Base-by-base conservation (phyloP, 2,797 vertebrate species). In the Lagothrix lagotricha region DNA sequence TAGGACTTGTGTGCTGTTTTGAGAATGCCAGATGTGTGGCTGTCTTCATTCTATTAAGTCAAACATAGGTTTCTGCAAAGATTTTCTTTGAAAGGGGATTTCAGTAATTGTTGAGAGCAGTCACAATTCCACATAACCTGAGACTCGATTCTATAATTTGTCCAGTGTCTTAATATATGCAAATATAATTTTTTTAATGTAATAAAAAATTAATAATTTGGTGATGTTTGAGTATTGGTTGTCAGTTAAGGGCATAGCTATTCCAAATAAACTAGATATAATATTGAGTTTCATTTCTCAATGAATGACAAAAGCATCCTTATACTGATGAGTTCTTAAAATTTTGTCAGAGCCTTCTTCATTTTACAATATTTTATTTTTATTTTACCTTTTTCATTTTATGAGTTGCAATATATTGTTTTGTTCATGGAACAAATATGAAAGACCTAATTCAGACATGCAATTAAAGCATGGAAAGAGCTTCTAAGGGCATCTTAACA, bases 81-180 rank as follows among this genome's bases (percentile, higher is more conserved):
- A 41, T 89, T 92, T 92, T 80, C 86, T 46, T 81, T 72, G n/a
- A 94, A 96, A 72, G 33, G 14, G 57, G 17, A 79, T 52, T 93
- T 90, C 22, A 64, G 33, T 91, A 64, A 83, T 77, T 96, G 70
- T 96, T 94, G 20, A 92, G 93, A 97, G 61, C 15, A 83, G 11
- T 90, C 13, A 36, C 70, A 81, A 48, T 92, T 83, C n/a, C 46
- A 90, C 11, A 67, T 57, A 72, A 91, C 39, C 61, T 76, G 14
- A 90, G 30, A 58, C 39, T 57, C 13, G 22, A 75, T 7, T 61
- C 17, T 83, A 39, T 79, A 77, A 76, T 50, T 86, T 89, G 11
- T 39, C 15, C 44, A 76, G 2, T 70, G 9, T 93, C 33, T 89
- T 94, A 64, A 93, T 67, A 75, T 70, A 17, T 92, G 24, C 36